Base-by-base conservation (phyloP, 2,797 vertebrate genomes). In the Tympanoctomys barrerae region DNA sequence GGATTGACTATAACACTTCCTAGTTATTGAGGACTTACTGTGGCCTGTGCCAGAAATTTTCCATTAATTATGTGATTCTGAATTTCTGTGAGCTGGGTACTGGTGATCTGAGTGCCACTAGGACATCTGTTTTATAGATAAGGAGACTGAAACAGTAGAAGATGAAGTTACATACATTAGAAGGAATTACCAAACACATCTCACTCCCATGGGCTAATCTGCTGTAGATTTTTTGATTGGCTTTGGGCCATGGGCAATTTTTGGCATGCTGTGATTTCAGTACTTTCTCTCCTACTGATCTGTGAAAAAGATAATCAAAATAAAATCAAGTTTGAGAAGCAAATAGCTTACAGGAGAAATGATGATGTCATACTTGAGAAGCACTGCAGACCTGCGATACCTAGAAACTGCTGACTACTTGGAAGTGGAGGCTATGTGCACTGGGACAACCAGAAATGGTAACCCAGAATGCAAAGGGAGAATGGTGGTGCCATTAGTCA, bases 301-400 rank as follows among this genome's bases (percentile, higher is more conserved):
- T 42, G 46, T 61, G 19, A 84, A 90, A 84, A 80, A 46, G 19
- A 1, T 82, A 14, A 46, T 94, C 33, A 94, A 89, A 95, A 86
- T 28, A 87, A 82, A 91, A 91, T 62, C 39, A 87, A n/a, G 1
- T 3, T 39, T 92, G 59, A 91, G 49, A 90, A 88, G 49, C 87
- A 71, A 89, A 86, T 42, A 82, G 10, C 46, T 39, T 36, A 54
- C 36, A 89, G 18, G 42, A 89, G 24, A 89, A 24, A 90, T 5
- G 18, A 93, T 83, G 54, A 80, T 79, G 18, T 87, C 85, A 54
- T 13, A 89, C 26, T 6, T 86, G 24, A 87, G 77, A 96, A 49
- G 81, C 5, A 73, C 42, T 95, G 68, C 73, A 54, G 59, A 73
- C 12, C 59, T 61, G 46, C 64, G 92, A 61, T 92, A 33, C 28